Percentiles rank a stretch among this genome's conserved stretches.
These are phyloP conservation scores for Genyomyrus donnyi DNA, from an alignment of 2,113 vertebrate genomes.

Conservation along the genomic window DNA sequence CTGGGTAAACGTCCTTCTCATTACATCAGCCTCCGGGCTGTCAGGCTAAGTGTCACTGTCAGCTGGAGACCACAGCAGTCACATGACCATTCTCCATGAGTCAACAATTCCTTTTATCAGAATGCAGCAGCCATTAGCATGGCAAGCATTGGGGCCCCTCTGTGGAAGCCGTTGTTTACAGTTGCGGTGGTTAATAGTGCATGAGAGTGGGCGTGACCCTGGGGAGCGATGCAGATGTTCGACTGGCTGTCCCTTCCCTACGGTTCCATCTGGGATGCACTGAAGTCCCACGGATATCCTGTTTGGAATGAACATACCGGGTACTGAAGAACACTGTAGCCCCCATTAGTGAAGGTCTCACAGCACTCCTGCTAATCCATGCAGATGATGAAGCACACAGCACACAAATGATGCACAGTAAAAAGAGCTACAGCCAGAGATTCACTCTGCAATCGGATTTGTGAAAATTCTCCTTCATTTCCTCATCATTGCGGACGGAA, in stretches of 20 bases:
- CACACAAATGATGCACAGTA: background rate
- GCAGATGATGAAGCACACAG: background rate
- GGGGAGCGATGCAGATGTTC: slow-evolving; percentile 16
- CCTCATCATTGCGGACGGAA: background rate
- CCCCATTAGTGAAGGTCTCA: background rate
- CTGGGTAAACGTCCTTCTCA: background rate
- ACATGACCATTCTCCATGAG: background rate
- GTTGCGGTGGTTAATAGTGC: slow-evolving; percentile 7
- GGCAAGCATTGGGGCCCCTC: slow-evolving; percentile 9
- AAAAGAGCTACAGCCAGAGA: background rate
- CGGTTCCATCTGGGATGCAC: background rate
- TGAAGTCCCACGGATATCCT: slow-evolving; percentile 10
- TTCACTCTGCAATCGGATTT: background rate
- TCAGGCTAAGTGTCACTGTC: background rate
- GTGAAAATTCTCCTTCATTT: background rate
- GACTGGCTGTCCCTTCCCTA: background rate
- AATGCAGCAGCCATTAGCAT: background rate
- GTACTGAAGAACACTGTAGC: background rate
- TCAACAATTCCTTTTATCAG: background rate
- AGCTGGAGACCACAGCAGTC: background rate
- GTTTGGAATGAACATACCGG: background rate
- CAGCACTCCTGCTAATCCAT: background rate
- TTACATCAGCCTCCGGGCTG: background rate
- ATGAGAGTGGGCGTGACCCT: slow-evolving; percentile 17
- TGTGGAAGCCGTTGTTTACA: background rate